Evolutionary conservation across 1,140 invertebrate genomes (phyloP).

Genomic region (Lasaia peninsularis): DNA sequence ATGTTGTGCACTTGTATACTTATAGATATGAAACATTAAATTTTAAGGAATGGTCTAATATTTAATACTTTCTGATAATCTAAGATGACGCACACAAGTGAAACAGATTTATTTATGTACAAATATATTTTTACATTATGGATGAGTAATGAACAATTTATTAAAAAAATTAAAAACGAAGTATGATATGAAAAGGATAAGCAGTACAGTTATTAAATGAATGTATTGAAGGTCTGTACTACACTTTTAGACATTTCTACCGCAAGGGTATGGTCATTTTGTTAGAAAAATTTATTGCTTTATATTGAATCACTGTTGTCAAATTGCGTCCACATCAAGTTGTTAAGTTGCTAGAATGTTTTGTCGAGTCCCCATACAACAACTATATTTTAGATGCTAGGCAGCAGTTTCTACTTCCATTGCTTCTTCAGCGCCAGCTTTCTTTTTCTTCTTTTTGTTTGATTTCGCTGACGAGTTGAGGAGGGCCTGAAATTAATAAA

Average conservation of each 20-base stretch:
- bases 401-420: constrained; percentile 82
- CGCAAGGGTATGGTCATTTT: not conserved
- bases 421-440: constrained; percentile 78
- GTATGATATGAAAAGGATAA: constrained; percentile 7
- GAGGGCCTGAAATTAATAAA: constrained; percentile 79
- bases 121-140: constrained; percentile 18
- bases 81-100: constrained; percentile 8
- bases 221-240: not conserved
- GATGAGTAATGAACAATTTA: constrained; percentile 13
- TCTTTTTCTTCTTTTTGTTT: constrained; percentile 94
- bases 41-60: constrained; percentile 3
- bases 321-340: constrained; percentile 12
- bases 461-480: constrained; percentile 88
- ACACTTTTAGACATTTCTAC: not conserved
- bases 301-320: constrained; percentile 9
- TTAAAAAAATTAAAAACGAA: constrained; percentile 9
- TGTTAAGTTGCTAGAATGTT: constrained; percentile 16
- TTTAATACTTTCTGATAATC: not conserved
- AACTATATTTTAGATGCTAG: constrained; percentile 57
- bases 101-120: constrained; percentile 16
- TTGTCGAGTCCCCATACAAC: not conserved
- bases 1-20: not conserved
- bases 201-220: constrained; percentile 1
- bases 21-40: not conserved
- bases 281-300: not conserved